phyloP scores from a whole-genome alignment of 30 jellyfish, hydroid and myxozoan species.

The Morbakka virulenta region DNA sequence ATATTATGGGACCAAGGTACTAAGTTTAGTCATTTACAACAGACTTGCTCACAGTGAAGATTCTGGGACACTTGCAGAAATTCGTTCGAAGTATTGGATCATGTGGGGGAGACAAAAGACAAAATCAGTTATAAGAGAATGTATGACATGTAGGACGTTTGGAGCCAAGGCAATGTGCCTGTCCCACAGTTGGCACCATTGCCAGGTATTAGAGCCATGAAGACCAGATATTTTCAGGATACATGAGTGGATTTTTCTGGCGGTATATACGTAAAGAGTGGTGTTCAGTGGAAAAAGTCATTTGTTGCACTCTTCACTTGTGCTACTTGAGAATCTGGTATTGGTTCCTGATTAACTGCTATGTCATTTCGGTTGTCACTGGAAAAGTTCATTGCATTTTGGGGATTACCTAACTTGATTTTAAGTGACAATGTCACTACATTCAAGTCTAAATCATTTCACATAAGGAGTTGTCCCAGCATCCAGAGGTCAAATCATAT shows the following conservation, averaged over 20 bases:
- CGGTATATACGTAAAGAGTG: background rate
- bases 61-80: background rate
- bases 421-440: background rate
- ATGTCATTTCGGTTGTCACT: too few relatives aligned
- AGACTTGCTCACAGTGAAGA: background rate
- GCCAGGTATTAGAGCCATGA: background rate
- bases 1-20: background rate
- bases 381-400: background rate
- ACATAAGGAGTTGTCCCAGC: background rate
- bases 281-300: background rate
- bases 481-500: background rate
- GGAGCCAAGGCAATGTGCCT: background rate
- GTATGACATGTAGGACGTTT: background rate
- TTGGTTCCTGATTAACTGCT: too few relatives aligned
- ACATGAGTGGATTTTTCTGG: background rate
- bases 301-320: background rate
- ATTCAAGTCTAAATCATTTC: background rate
- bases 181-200: background rate
- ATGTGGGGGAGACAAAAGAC: background rate
- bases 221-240: background rate
- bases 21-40: background rate
- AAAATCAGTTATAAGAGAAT: background rate
- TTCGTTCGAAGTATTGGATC: background rate
- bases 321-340: too few relatives aligned
- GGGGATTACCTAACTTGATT: background rate